Base-by-base conservation (phyloP, 2,113 vertebrate species). In the Boleophthalmus pectinirostris region DNA sequence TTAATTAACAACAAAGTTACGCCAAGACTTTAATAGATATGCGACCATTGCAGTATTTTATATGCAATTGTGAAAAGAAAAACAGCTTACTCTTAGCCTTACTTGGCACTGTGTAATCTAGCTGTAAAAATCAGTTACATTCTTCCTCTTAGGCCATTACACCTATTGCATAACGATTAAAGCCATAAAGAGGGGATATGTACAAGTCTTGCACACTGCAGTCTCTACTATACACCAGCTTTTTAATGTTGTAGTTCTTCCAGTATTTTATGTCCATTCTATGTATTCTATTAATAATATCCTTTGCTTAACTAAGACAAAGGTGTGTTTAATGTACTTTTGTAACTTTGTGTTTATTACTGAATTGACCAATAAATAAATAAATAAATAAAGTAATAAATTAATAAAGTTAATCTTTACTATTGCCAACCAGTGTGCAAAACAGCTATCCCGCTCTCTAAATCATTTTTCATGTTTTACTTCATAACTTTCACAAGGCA, bases 1-100 rank as follows among this genome's bases (percentile, higher is more conserved):
- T 77, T 51, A 68, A 64, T 46, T 45, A 58, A 58, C 77, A 57
- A 58, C 71, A 29, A 24, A 38, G 15, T 11, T 73, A 64, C 67
- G 79, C 67, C 57, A 12, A 35, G 24, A 61, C 47, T 35, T n/a
- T 13, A 16, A 70, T 33, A 61, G 68, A 21, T 23, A 63, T 18
- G 25, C 2, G 16, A 10, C 13, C 7, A 35, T 35, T 61, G 20
- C 7, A 38, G 61, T n/a, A 66, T 46, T 66, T 66, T 23, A 47
- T 23, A 13, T 6, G 38, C 47, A 24, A 47, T 23, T 66, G 43
- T 16, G 45, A 46, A 66, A 66, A 66, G 65, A 23, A 15, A 43
- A 25, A 24, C 21, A 2, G n/a, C 47, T 47, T 46, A 38, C 61
- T 18, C 56, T 1, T 33, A 43, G 33, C 7, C 9, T 63, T 18